Evolutionary conservation across 2,888 invertebrate species (phyloP), one percentile per base, ranked within the genome.

Genomic region (Drosophila emarginata): DNA sequence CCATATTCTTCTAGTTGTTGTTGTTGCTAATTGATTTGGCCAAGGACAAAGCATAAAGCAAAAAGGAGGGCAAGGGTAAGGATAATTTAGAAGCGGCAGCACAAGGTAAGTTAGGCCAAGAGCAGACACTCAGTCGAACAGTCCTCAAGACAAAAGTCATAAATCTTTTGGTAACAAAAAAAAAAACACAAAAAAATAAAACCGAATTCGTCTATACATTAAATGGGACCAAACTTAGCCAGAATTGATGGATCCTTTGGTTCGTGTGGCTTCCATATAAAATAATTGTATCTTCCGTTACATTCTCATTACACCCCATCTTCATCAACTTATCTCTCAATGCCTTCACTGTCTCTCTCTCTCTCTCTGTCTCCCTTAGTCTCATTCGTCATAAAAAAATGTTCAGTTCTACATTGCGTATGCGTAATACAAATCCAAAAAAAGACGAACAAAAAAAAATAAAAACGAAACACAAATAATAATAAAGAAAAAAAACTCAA

Each of bases 231-330:
- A 56, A 21, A 18, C 14, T 39, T 14, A 0, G 7, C 7, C 4
- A 4, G 4, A 12, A 4, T 9, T 45, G 11, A 4, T 39, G 45
- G 21, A 21, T 45, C 45, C 45, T 45, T 36, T 18, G 36, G 32
- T 32, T 36, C 11, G 23, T n/a, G n/a, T n/a, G 11, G 60, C 60
- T 61, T 57, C 59, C 39, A 58, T 64, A 67, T 69, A 68, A 45
- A 21, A 18, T 87, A 86, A 89, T 88, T 89, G 79, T 86, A 89
- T 86, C 88, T 89, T 87, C 86, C 82, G 87, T 88, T 89, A 84
- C 79, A 88, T 89, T 88, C 82, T 45, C 45, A 18, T 18, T 45
- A 18, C 4, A 45, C 1, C 18, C 45, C 45, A 45, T 45, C 45
- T 32, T 32, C 5, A 28, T 28, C 23, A 4, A 23, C 23, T 23